Evolutionary conservation across 2,113 vertebrate genomes (phyloP).

Genomic region (Porphyrio hochstetteri): DNA sequence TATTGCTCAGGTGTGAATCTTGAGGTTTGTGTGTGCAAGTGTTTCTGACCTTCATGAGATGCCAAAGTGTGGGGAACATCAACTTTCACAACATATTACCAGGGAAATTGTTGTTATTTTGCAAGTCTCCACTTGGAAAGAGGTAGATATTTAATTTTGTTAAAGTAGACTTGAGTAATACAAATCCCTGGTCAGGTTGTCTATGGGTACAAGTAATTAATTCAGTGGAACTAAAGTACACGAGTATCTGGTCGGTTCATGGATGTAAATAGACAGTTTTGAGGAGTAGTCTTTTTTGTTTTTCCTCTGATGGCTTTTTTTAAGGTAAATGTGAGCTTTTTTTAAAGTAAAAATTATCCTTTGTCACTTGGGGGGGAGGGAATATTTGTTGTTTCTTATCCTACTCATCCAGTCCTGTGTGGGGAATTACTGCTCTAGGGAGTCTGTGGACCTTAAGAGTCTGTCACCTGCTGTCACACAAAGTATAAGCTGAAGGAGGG

Average conservation of each 20-base stretch:
- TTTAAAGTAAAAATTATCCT: neutral
- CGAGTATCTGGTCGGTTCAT: neutral
- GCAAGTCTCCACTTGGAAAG: neutral
- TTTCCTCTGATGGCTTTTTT: neutral
- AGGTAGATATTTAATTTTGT: neutral
- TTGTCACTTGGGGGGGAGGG: neutral
- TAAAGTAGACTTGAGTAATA: neutral
- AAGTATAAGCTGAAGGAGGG: neutral
- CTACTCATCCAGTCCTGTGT: neutral
- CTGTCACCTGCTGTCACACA: neutral
- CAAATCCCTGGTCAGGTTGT: neutral
- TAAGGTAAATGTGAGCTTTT: neutral
- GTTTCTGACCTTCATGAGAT: slow-evolving; percentile 41
- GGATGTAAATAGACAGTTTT: slow-evolving; percentile 41
- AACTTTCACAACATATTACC: neutral
- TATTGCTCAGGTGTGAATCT: slow-evolving; percentile 69
- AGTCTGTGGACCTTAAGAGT: neutral
- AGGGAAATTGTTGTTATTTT: neutral
- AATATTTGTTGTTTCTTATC: neutral
- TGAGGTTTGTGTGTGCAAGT: neutral
- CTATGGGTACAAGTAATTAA: neutral
- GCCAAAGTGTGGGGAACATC: neutral
- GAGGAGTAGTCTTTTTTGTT: neutral
- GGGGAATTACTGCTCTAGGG: neutral
- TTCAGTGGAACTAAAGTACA: neutral